These are phyloP conservation scores for Bombus sibiricus DNA, from an alignment of 1,140 invertebrate species.

Conservation along the genomic window DNA sequence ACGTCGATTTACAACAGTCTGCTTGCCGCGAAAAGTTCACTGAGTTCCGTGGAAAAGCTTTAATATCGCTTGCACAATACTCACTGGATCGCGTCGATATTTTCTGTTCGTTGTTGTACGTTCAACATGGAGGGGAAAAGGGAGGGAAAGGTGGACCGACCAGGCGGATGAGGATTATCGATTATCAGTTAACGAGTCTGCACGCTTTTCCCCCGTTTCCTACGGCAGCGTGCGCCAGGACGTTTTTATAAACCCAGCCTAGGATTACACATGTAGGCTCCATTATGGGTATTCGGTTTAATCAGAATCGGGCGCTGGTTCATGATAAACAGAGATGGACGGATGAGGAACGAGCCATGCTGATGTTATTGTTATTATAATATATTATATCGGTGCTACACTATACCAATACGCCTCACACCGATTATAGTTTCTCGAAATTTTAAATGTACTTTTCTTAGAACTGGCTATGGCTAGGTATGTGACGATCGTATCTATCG, in stretches of 20 bases:
- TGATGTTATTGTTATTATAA: neutral
- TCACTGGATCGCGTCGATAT: conserved; percentile 51
- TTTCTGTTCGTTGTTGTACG: conserved; percentile 40
- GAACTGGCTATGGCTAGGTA: no score
- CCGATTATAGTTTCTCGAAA: neutral
- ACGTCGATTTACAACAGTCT: conserved; percentile 26
- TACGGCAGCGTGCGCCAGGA: neutral
- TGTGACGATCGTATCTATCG: no score
- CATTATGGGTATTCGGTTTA: conserved; percentile 31
- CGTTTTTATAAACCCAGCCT: neutral
- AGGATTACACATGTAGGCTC: conserved; percentile 12
- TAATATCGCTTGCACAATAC: conserved; percentile 38
- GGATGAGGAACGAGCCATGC: neutral
- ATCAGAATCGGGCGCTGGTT: neutral
- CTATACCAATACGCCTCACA: no score
- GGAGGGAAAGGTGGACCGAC: neutral
- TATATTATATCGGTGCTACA: no score
- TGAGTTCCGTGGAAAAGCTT: conserved; percentile 26
- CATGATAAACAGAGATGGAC: conserved; percentile 10
- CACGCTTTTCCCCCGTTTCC: conserved; percentile 27
- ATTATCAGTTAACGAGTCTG: conserved; percentile 57
- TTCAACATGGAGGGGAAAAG: neutral
- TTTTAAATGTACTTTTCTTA: neutral
- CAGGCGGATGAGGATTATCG: conserved; percentile 39
- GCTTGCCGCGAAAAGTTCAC: conserved; percentile 32